Evolutionary conservation across 1,140 invertebrate species (phyloP).

Genomic region (Drosophila rufa): DNA sequence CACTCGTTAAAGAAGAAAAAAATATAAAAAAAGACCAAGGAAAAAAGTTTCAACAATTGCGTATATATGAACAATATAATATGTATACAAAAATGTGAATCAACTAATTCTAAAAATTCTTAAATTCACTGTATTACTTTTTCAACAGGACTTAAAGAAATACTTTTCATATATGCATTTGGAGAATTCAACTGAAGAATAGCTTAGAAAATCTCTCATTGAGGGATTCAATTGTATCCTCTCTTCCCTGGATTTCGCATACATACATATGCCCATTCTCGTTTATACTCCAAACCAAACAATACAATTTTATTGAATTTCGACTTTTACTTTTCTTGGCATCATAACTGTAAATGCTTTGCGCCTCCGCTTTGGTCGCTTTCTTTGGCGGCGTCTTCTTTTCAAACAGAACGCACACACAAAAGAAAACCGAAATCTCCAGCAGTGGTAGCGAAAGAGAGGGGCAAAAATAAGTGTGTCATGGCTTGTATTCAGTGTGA

Average conservation of each 20-base stretch:
- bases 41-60: no score
- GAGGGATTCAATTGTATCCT: not conserved
- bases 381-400: slow-evolving; percentile 42
- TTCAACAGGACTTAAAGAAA: no score
- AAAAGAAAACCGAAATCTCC: slow-evolving; percentile 26
- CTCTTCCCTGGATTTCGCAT: not conserved
- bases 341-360: slow-evolving; percentile 48
- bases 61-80: no score
- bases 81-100: no score
- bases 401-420: slow-evolving; percentile 25
- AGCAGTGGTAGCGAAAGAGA: slow-evolving; percentile 10
- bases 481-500: slow-evolving; percentile 13
- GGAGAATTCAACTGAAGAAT: no score
- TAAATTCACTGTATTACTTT: no score
- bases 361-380: slow-evolving; percentile 40
- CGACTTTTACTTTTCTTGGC: slow-evolving; percentile 69
- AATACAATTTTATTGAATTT: slow-evolving; percentile 70
- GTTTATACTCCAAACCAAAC: slow-evolving; percentile 22
- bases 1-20: no score
- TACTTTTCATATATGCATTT: no score
- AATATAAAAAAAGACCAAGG: not conserved
- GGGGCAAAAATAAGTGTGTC: slow-evolving; percentile 25
- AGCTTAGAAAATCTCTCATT: not conserved
- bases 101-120: no score
- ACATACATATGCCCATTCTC: not conserved